Percentiles rank a stretch among this genome's conserved stretches.
Conservation (phyloP, 2,113 vertebrate species). For the Sinosuthora webbiana region DNA sequence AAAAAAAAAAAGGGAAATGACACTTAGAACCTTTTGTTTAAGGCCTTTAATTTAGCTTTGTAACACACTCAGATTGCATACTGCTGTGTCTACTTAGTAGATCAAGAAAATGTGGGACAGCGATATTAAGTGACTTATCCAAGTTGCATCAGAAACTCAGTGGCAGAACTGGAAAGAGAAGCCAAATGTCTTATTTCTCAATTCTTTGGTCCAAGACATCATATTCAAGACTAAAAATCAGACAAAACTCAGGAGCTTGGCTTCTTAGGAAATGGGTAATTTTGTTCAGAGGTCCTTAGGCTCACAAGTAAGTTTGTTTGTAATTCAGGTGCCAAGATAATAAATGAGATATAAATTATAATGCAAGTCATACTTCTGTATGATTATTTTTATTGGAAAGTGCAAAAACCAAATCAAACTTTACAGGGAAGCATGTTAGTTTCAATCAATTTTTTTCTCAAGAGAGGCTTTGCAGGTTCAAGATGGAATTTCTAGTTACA, state of each 20-base stretch:
- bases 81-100: constrained; percentile 1
- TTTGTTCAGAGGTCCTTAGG: background rate
- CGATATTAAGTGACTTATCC: background rate
- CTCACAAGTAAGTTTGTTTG: background rate
- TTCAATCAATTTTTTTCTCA: background rate
- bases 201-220: background rate
- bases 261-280: background rate
- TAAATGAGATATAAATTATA: constrained; percentile 1
- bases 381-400: constrained; percentile 41
- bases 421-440: background rate
- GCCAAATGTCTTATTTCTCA: background rate
- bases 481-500: constrained; percentile 1
- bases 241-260: background rate
- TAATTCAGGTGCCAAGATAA: constrained; percentile 32
- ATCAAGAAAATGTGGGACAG: constrained; percentile 10
- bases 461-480: background rate
- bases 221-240: background rate
- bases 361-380: background rate
- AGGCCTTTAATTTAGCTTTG: constrained; percentile 31
- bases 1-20: background rate
- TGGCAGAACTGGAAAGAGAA: constrained; percentile 25
- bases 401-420: background rate
- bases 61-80: background rate
- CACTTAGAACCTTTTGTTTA: constrained; percentile 32
- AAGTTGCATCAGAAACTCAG: background rate